These are phyloP conservation scores for Limenitis arthemis DNA, from an alignment of 2,888 invertebrate species.

Conservation along the genomic window DNA sequence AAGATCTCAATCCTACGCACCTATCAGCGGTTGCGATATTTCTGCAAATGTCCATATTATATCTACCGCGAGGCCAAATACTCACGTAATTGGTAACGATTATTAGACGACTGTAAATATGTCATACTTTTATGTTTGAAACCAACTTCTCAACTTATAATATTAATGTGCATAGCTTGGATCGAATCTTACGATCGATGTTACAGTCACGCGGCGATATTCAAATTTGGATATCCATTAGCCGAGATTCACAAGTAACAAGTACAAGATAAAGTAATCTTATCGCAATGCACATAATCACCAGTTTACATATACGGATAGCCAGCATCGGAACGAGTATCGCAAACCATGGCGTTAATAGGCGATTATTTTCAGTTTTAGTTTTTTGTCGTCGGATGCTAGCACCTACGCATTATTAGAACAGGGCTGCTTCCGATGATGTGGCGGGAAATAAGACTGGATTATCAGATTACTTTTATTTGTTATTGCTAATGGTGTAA, in stretches of 20 bases:
- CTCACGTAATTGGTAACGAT: slow-evolving; percentile 64
- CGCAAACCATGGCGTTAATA: slow-evolving; percentile 40
- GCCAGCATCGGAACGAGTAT: slow-evolving; percentile 41
- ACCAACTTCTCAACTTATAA: too few relatives aligned
- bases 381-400: slow-evolving; percentile 55
- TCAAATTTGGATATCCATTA: slow-evolving; percentile 14
- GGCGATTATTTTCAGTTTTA: slow-evolving; percentile 51
- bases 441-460: background rate
- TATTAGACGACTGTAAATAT: too few relatives aligned
- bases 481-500: too few relatives aligned
- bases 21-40: slow-evolving; percentile 38
- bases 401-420: slow-evolving; percentile 46
- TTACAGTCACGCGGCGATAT: background rate
- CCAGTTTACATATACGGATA: slow-evolving; percentile 50
- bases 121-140: too few relatives aligned
- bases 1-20: slow-evolving; percentile 52
- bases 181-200: background rate
- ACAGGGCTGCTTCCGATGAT: slow-evolving; percentile 37
- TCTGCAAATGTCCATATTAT: slow-evolving; percentile 43
- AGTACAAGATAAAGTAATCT: slow-evolving; percentile 30
- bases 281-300: slow-evolving; percentile 41
- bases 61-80: slow-evolving; percentile 48
- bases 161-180: slow-evolving; percentile 1
- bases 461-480: background rate
- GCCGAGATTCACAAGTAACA: slow-evolving; percentile 13